Conservation (phyloP, 2,797 vertebrate species). For the Myoxocephalus aenaeus region DNA sequence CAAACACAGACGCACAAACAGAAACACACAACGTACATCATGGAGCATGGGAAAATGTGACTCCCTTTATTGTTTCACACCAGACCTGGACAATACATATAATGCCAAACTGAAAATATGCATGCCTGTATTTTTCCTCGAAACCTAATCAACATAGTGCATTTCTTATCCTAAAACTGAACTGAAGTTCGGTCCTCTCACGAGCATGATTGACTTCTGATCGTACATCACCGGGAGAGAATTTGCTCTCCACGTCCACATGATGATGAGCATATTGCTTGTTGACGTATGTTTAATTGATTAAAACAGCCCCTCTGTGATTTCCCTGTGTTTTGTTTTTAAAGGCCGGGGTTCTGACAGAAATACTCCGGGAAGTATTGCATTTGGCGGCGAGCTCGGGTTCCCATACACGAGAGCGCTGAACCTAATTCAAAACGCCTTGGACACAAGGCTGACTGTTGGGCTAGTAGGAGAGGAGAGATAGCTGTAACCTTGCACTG, state of each 20-base stretch:
- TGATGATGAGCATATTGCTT: slow-evolving; percentile 79
- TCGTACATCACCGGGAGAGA: slow-evolving; percentile 73
- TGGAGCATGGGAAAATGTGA: slow-evolving; percentile 37
- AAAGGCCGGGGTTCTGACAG: slow-evolving; percentile 83
- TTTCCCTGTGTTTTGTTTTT: slow-evolving; percentile 85
- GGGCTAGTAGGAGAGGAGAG: slow-evolving; percentile 78
- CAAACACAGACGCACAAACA: slow-evolving; percentile 58
- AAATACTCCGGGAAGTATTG: slow-evolving; percentile 87
- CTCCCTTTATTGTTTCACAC: slow-evolving; percentile 36
- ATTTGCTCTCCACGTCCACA: slow-evolving; percentile 65
- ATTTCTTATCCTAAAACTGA: slow-evolving; percentile 24
- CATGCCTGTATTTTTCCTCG: neutral
- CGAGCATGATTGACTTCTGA: slow-evolving; percentile 58
- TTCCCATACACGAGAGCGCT: slow-evolving; percentile 84
- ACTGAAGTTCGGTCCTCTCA: slow-evolving; percentile 37
- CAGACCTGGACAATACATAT: slow-evolving; percentile 18
- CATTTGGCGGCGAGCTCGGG: slow-evolving; percentile 82
- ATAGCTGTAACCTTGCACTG: slow-evolving; percentile 84
- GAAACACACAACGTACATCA: slow-evolving; percentile 23
- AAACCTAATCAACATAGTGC: neutral
- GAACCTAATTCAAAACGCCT: slow-evolving; percentile 83
- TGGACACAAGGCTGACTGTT: slow-evolving; percentile 82
- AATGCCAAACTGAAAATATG: slow-evolving; percentile 1
- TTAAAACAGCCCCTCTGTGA: slow-evolving; percentile 80
- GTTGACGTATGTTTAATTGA: slow-evolving; percentile 86